A percentile compares a stretch with the other conserved stretches of the same genome.
Evolutionary conservation across 2,888 invertebrate genomes (phyloP).

Genomic region (Ecdyonurus torrentis): DNA sequence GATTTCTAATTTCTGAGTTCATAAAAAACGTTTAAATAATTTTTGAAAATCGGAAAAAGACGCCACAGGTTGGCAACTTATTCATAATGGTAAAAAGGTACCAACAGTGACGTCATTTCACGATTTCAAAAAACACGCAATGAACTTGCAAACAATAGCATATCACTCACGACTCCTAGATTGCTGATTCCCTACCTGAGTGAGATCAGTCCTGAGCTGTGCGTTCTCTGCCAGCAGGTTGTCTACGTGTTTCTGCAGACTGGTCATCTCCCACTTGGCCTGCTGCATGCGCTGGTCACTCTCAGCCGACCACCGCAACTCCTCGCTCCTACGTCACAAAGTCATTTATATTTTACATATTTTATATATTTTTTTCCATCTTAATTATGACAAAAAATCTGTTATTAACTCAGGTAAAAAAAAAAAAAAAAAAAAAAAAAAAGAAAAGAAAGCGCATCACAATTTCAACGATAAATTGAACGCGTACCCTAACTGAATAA

Average conservation of each 20-base stretch:
- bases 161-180: too few relatives aligned
- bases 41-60: neutral
- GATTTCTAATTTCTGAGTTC: too few relatives aligned
- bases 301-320: neutral
- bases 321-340: slow-evolving; percentile 1
- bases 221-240: neutral
- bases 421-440: neutral
- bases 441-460: neutral
- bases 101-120: too few relatives aligned
- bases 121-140: too few relatives aligned
- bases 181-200: neutral
- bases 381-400: too few relatives aligned
- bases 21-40: too few relatives aligned
- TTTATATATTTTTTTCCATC: too few relatives aligned
- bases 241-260: neutral
- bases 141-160: too few relatives aligned
- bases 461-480: neutral
- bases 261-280: slow-evolving; percentile 2
- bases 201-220: neutral
- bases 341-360: too few relatives aligned
- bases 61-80: neutral
- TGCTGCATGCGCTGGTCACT: neutral
- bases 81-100: too few relatives aligned
- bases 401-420: too few relatives aligned
- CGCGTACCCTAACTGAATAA: too few relatives aligned